Evolutionary conservation across 2,113 vertebrate species (phyloP).

Genomic region (Vidua macroura): DNA sequence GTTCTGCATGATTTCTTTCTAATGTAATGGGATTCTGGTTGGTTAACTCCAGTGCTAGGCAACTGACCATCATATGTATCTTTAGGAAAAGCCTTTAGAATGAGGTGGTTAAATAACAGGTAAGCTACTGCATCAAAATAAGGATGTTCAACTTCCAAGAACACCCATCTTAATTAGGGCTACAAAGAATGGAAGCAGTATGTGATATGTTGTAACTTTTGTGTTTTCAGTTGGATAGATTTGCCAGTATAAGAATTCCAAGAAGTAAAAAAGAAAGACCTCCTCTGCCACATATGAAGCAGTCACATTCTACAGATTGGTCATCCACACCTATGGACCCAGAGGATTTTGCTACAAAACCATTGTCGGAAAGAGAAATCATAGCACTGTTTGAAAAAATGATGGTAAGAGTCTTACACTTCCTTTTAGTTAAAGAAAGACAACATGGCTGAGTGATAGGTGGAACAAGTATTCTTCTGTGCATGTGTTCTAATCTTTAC

Average conservation of each 20-base stretch:
- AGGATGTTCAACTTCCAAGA: background rate
- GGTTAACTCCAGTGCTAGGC: background rate
- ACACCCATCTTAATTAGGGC: background rate
- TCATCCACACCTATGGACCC: background rate
- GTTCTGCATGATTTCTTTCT: conserved; percentile 7
- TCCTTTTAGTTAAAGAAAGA: background rate
- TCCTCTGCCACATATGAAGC: conserved; percentile 21
- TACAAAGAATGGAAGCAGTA: background rate
- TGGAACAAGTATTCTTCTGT: background rate
- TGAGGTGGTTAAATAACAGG: background rate
- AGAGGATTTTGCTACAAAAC: conserved; percentile 4
- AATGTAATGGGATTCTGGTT: background rate
- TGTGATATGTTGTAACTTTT: background rate
- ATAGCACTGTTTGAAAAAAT: conserved; percentile 59
- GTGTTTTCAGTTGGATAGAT: conserved; percentile 59
- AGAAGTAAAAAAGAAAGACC: conserved; percentile 60
- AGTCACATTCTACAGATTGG: conserved; percentile 40
- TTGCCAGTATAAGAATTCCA: conserved; percentile 63
- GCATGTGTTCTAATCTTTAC: background rate
- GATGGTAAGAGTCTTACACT: conserved; percentile 32
- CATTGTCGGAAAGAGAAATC: conserved; percentile 45
- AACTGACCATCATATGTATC: background rate
- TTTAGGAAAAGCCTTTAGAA: background rate
- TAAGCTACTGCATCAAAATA: background rate
- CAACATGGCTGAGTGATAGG: background rate